Base-by-base conservation (phyloP, 2,888 invertebrate species). In the Lasioglossum malachurum region DNA sequence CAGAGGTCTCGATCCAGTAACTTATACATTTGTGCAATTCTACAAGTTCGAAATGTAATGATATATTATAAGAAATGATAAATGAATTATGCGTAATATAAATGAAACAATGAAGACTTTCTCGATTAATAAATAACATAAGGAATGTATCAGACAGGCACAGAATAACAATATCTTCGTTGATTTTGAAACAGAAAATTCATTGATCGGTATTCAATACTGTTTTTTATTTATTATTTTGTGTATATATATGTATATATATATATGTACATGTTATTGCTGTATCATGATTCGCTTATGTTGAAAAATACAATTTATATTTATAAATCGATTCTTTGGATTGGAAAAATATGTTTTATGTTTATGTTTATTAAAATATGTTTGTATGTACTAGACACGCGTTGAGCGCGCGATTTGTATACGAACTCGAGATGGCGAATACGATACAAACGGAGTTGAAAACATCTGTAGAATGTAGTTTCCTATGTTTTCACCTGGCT, bases 231-330 rank as follows among this genome's bases (percentile, higher is more conserved):
- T 75, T 79, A 69, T 75, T 79, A 19, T 14, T 72, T 72, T 35
- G 14, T 71, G 23, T 41, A 16, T 31, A 38, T 38, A 38, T 38
- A 7, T 38, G 0, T 38, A 38, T 38, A 38, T 38, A 7, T 38
- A 7, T 41, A 16, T 31, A 38, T 78, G 16, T 67, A 74, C 41
- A 78, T 60, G 49, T 72, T 60, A 23, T 41, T 41, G 57, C 74
- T 44, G 78, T 57, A 57, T 46, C 78, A 44, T 31, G 71, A 78
- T 71, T 78, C 27, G 27, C 23, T 72, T 41, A 71, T 35, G 35
- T 78, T 49, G 53, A 35, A 77, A 82, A 84, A 84, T 83, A 84
- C 64, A 77, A 83, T 78, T 75, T 75, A 49, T 44, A 27, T 78
- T 78, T 64, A 57, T 60, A 78, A 71, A 79, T 53, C 27, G 27